Conservation (phyloP, 2,888 invertebrate species). For the Drosophila colorata region DNA sequence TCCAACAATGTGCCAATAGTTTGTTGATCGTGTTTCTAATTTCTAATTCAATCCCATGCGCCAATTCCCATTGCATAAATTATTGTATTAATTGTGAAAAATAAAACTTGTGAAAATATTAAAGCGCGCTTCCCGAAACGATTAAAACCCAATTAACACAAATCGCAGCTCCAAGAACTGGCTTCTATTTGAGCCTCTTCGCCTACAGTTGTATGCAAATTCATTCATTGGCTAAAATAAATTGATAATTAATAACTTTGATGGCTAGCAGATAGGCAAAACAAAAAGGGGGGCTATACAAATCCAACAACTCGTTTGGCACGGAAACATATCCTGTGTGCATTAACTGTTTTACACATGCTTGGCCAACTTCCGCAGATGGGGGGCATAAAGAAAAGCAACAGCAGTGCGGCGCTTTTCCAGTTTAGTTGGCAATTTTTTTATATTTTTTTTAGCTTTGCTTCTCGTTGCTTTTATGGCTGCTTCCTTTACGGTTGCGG, state of each 20-base stretch:
- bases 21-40: slow-evolving; percentile 50
- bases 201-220: slow-evolving; percentile 30
- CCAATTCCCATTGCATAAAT: slow-evolving; percentile 63
- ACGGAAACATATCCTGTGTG: slow-evolving; percentile 80
- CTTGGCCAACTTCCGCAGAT: slow-evolving; percentile 83
- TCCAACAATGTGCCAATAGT: slow-evolving; percentile 4
- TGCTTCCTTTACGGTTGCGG: slow-evolving; percentile 63
- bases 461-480: slow-evolving; percentile 17
- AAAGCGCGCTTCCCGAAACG: slow-evolving; percentile 72
- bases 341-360: slow-evolving; percentile 83
- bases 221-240: slow-evolving; percentile 65
- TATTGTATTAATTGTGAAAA: slow-evolving; percentile 21
- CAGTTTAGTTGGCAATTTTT: slow-evolving; percentile 56
- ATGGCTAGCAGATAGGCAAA: slow-evolving; percentile 39
- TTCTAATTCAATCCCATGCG: slow-evolving; percentile 19
- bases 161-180: slow-evolving; percentile 20
- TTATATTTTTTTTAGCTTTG: slow-evolving; percentile 32
- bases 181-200: slow-evolving; percentile 21
- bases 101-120: slow-evolving; percentile 71
- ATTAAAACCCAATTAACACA: slow-evolving; percentile 72
- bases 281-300: slow-evolving; percentile 9
- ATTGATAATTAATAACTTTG: slow-evolving; percentile 76
- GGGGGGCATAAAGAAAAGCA: slow-evolving; percentile 28
- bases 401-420: slow-evolving; percentile 45
- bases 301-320: slow-evolving; percentile 54